These are phyloP conservation scores for Pelusios castaneus DNA, from an alignment of 2,113 vertebrate species.

Conservation along the genomic window DNA sequence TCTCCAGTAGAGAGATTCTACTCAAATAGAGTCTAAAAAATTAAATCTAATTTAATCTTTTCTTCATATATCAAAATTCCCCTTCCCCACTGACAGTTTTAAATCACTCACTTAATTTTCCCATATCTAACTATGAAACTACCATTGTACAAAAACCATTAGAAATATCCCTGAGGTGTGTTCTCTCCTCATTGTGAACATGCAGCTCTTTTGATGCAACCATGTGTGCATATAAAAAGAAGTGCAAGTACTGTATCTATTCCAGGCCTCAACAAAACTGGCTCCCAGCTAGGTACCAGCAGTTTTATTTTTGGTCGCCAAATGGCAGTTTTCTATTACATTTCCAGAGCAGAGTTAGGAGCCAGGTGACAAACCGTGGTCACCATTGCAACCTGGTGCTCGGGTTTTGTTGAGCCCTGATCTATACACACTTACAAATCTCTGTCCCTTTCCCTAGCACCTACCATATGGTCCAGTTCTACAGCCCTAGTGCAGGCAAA, in stretches of 20 bases:
- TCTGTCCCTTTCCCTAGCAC: neutral
- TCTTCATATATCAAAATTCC: neutral
- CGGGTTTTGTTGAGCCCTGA: no score
- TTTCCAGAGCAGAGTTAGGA: no score
- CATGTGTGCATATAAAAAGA: neutral
- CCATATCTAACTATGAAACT: neutral
- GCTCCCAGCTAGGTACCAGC: no score
- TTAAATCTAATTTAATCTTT: accelerated
- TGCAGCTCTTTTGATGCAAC: neutral
- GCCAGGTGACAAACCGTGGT: no score
- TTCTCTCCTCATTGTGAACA: no score
- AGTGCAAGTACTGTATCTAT: neutral
- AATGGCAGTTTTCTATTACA: no score
- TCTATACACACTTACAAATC: no score
- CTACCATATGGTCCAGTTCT: neutral
- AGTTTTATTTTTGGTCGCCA: no score
- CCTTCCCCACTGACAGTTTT: neutral
- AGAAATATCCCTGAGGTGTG: neutral
- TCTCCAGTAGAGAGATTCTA: neutral
- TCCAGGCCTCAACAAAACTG: no score
- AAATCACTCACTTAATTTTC: neutral
- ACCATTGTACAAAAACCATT: accelerated
- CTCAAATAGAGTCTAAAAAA: neutral
- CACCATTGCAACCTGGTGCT: no score
- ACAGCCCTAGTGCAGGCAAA: neutral